Conservation (phyloP, 1,140 invertebrate genomes). For the Drosophila murphyi region DNA sequence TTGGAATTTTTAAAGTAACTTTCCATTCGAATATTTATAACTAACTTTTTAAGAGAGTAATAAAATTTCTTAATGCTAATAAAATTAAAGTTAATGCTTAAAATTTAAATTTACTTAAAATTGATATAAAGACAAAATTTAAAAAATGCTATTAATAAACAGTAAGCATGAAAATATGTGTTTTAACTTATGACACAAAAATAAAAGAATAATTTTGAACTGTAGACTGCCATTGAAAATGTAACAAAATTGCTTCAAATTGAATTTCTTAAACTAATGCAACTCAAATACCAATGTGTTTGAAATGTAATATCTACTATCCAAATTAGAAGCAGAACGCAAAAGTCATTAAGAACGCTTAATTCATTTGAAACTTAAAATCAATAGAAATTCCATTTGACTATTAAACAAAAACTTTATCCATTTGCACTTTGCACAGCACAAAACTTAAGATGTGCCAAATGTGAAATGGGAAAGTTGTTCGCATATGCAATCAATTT, state of each 20-base stretch:
- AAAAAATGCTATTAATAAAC: too few species aligned
- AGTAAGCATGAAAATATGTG: too few species aligned
- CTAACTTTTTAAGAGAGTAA: neutral
- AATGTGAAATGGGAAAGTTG: slow-evolving; percentile 25
- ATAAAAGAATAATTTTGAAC: too few species aligned
- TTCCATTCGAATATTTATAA: neutral
- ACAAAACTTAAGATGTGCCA: slow-evolving; percentile 12
- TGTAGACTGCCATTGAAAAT: neutral
- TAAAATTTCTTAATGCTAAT: slow-evolving; percentile 1
- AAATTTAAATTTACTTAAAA: too few species aligned
- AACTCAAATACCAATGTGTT: neutral
- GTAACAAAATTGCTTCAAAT: neutral
- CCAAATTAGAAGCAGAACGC: neutral
- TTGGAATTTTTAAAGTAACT: neutral
- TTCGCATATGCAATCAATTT: slow-evolving; percentile 63
- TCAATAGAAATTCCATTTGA: slow-evolving; percentile 48
- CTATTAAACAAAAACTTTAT: slow-evolving; percentile 66
- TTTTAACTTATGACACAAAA: too few species aligned
- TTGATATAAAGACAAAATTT: too few species aligned
- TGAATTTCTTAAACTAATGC: neutral
- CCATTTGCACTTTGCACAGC: slow-evolving; percentile 22
- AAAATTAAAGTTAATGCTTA: neutral
- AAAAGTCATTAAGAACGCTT: slow-evolving; percentile 16
- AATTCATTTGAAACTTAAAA: slow-evolving; percentile 1
- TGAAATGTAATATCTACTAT: neutral